Conservation (phyloP, 2,113 vertebrate species). For the Panurus biarmicus region DNA sequence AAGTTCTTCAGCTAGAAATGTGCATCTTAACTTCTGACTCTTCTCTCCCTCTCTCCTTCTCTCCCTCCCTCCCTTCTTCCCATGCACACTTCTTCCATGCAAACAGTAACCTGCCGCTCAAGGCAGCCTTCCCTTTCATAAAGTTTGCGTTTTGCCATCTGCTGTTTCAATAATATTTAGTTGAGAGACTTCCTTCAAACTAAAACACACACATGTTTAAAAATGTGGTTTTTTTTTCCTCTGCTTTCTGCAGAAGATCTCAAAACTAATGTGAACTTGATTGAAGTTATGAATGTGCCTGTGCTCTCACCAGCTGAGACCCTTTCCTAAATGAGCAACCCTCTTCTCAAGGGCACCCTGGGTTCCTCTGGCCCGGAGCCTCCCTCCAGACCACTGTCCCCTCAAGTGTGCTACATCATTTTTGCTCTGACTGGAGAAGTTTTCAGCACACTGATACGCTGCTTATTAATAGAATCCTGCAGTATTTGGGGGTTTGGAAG, state of each 20-base stretch:
- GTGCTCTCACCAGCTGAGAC: neutral
- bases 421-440: neutral
- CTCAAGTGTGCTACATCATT: neutral
- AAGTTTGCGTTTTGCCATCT: constrained; percentile 49
- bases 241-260: neutral
- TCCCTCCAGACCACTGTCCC: neutral
- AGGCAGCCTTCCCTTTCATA: neutral
- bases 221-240: neutral
- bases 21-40: neutral
- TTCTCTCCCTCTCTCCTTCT: neutral
- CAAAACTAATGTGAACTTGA: neutral
- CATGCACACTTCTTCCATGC: neutral
- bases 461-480: neutral
- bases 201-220: neutral
- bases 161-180: constrained; percentile 35
- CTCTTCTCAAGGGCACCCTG: neutral
- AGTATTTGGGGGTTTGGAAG: neutral
- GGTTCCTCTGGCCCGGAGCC: neutral
- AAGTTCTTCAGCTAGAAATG: constrained; percentile 20
- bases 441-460: neutral
- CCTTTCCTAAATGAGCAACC: neutral
- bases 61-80: neutral
- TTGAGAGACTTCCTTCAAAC: constrained; percentile 57
- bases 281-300: constrained; percentile 19
- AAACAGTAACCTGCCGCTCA: constrained; percentile 6